Percentiles rank a stretch among this genome's conserved stretches.
Evolutionary conservation across 1,140 invertebrate genomes (phyloP).

Genomic region (Ladona fulva): DNA sequence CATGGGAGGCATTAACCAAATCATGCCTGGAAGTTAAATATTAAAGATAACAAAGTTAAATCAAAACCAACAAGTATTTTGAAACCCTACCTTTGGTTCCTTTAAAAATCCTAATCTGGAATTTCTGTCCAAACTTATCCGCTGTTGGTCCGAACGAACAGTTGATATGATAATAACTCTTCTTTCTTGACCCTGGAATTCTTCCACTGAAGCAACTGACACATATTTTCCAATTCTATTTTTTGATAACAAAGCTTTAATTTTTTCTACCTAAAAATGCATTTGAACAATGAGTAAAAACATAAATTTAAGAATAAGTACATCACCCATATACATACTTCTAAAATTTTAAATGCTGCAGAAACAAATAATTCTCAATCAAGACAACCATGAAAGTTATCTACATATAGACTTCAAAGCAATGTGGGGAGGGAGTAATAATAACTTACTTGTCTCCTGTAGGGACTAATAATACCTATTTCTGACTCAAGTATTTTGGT

Average conservation of each 20-base stretch:
- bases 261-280: not conserved
- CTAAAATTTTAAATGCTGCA: too few relatives aligned
- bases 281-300: not conserved
- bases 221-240: slow-evolving; percentile 30
- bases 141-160: slow-evolving; percentile 55
- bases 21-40: too few relatives aligned
- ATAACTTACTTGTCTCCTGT: slow-evolving; percentile 54
- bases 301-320: not conserved
- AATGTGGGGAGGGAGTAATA: not conserved
- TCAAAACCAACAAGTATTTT: too few relatives aligned
- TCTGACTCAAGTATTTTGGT: slow-evolving; percentile 44
- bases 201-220: slow-evolving; percentile 84
- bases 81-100: slow-evolving; percentile 59
- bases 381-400: too few relatives aligned
- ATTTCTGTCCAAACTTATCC: slow-evolving; percentile 41
- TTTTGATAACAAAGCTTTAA: not conserved
- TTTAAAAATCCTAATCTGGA: slow-evolving; percentile 59
- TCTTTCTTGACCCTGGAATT: slow-evolving; percentile 91
- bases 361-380: too few relatives aligned
- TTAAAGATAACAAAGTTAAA: not conserved
- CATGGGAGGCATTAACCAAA: too few relatives aligned
- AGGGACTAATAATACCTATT: slow-evolving; percentile 79
- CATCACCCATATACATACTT: too few relatives aligned
- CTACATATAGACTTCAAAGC: too few relatives aligned
- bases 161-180: slow-evolving; percentile 79